phyloP scores from a whole-genome alignment of 2,797 vertebrate genomes.

The Pangasius sanitwongsei region DNA sequence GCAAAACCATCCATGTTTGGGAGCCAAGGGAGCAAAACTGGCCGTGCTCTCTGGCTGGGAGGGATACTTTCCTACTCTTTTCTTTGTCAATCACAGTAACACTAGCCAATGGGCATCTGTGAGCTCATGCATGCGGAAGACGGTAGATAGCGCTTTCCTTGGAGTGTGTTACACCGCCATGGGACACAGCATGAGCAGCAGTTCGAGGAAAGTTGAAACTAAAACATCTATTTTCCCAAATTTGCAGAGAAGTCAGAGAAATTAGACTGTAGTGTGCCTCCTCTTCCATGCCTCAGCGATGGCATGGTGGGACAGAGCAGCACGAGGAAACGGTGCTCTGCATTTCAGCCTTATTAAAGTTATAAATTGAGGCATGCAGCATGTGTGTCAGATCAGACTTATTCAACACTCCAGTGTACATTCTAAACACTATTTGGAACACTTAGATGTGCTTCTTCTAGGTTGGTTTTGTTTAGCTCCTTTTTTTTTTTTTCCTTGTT shows the following conservation, averaged over 20 bases:
- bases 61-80: background rate
- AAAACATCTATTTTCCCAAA: background rate
- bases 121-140: background rate
- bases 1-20: background rate
- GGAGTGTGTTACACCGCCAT: background rate
- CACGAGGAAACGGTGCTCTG: conserved; percentile 71
- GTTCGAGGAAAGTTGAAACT: background rate
- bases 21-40: background rate
- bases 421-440: conserved; percentile 69
- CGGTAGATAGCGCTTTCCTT: background rate
- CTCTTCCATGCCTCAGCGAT: conserved; percentile 72
- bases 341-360: conserved; percentile 71
- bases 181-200: background rate
- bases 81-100: background rate
- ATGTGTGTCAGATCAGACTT: conserved; percentile 63
- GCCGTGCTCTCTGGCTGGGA: background rate
- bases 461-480: conserved; percentile 69
- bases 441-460: conserved; percentile 72
- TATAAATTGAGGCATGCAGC: conserved; percentile 61
- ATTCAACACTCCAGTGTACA: conserved; percentile 68
- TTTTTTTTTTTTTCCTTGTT: conserved; percentile 62
- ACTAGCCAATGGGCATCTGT: background rate
- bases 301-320: conserved; percentile 70
- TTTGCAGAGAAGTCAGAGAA: conserved; percentile 26
- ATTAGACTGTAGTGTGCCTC: conserved; percentile 49